Percentiles rank a stretch among this genome's conserved stretches.
Evolutionary conservation across 2,797 vertebrate genomes (phyloP).

Genomic region (Pangasius macronema): DNA sequence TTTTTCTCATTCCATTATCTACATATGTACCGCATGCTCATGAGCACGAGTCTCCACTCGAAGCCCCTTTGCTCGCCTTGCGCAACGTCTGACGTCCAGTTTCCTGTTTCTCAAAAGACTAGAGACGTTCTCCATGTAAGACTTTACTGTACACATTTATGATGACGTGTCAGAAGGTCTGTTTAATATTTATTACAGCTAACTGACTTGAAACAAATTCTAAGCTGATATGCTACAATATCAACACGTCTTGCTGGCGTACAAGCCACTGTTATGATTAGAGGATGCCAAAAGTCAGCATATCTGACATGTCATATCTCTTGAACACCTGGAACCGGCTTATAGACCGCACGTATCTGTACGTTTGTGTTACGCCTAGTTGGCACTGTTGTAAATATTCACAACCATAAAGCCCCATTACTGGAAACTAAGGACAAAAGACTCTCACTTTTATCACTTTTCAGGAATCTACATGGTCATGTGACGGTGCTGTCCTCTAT

Average conservation of each 20-base stretch:
- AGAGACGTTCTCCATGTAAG: neutral
- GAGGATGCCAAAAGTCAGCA: neutral
- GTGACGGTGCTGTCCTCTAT: neutral
- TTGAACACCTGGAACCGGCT: neutral
- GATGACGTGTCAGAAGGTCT: neutral
- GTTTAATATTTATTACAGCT: neutral
- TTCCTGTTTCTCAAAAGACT: too few species aligned
- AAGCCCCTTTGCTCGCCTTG: neutral
- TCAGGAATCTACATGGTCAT: neutral
- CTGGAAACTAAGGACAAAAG: neutral
- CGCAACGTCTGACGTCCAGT: neutral
- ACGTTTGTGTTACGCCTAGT: neutral
- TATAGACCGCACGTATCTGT: neutral
- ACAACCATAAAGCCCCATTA: neutral
- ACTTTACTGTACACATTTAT: neutral
- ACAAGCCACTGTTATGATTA: neutral
- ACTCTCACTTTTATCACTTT: neutral
- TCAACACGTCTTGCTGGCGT: neutral
- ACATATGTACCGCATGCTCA: neutral
- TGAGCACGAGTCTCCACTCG: neutral
- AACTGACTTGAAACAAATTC: neutral
- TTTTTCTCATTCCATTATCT: neutral
- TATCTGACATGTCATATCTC: neutral
- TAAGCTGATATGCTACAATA: neutral
- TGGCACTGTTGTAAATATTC: neutral